phyloP scores from a whole-genome alignment of 2,113 vertebrate genomes.

The Cololabis saira region DNA sequence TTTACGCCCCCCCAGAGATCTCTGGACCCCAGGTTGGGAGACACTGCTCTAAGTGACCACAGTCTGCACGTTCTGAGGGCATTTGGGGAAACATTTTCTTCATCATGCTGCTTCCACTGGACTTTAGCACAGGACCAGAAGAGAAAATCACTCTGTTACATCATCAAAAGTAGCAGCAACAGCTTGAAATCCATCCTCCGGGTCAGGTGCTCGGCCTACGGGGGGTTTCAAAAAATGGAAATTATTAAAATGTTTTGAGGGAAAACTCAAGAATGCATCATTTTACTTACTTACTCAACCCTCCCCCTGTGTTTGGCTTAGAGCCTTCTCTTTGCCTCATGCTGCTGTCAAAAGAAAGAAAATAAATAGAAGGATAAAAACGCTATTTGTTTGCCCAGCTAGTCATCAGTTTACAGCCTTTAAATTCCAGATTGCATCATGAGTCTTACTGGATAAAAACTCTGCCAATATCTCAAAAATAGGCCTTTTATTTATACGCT shows the following conservation, averaged over 20 bases:
- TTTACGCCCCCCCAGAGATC: no score
- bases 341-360: conserved; percentile 35
- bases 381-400: conserved; percentile 22
- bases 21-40: no score
- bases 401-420: conserved; percentile 10
- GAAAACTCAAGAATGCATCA: conserved; percentile 10
- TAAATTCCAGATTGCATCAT: conserved; percentile 37
- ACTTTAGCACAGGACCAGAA: conserved; percentile 21
- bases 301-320: conserved; percentile 13
- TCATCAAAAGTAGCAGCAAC: conserved; percentile 46
- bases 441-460: conserved; percentile 1
- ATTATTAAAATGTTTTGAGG: conserved; percentile 52
- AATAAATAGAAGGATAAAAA: conserved; percentile 23
- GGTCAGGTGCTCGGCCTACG: conserved; percentile 15
- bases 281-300: conserved; percentile 33
- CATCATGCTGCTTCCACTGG: conserved; percentile 11
- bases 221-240: conserved; percentile 16
- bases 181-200: conserved; percentile 28
- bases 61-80: conserved; percentile 9
- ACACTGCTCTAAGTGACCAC: conserved; percentile 1
- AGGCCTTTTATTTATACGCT: neutral
- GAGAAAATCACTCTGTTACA: conserved; percentile 41
- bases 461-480: conserved; percentile 24
- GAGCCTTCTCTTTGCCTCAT: conserved; percentile 23
- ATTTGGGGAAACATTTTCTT: conserved; percentile 7